Percentiles rank a stretch among this genome's conserved stretches.
phyloP scores from a whole-genome alignment of 2,888 invertebrate genomes.

The Archips xylosteana region DNA sequence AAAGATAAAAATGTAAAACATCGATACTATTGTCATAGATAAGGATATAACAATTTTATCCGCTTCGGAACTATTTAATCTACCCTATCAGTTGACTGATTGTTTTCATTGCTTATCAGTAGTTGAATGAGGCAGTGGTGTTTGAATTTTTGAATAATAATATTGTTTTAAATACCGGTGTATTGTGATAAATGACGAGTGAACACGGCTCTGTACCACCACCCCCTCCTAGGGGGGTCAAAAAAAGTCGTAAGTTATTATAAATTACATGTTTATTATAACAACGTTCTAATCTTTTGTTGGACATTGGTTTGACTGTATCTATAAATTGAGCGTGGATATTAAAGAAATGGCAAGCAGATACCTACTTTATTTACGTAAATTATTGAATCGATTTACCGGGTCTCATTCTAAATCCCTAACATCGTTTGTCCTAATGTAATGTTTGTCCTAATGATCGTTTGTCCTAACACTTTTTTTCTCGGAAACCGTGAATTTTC shows the following conservation, averaged over 20 bases:
- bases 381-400: no score
- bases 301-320: no score
- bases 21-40: conserved; percentile 24
- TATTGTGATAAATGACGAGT: conserved; percentile 28
- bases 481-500: no score
- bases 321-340: no score
- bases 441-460: no score
- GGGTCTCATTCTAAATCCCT: no score
- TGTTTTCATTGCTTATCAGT: conserved; percentile 37
- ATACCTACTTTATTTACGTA: no score
- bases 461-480: no score
- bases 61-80: conserved; percentile 19
- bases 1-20: conserved; percentile 30
- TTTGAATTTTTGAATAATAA: conserved; percentile 9
- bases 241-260: conserved; percentile 26
- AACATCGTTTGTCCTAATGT: no score
- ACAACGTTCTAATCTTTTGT: no score
- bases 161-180: conserved; percentile 8
- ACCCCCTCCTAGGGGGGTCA: conserved; percentile 34
- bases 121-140: conserved; percentile 22
- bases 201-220: conserved; percentile 12
- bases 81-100: conserved; percentile 29
- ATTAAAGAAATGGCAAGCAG: no score
- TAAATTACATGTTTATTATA: not conserved
- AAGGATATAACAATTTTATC: conserved; percentile 25